Evolutionary conservation across 35 echinoderm and acorn worm genomes (phyloP).

Genomic region (Patiria miniata): DNA sequence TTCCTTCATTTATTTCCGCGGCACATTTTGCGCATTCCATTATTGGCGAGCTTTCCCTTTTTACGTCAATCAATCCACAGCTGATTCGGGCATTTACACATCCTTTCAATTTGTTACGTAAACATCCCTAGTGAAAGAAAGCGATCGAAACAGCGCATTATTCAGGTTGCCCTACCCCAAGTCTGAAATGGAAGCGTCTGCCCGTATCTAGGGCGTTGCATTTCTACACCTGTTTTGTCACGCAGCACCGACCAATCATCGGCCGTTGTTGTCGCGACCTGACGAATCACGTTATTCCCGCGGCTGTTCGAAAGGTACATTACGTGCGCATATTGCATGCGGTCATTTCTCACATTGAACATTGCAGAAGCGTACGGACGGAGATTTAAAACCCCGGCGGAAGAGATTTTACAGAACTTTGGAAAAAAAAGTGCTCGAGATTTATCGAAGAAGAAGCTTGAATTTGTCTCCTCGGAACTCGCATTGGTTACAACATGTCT

Average conservation of each 20-base stretch:
- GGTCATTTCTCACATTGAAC: neutral
- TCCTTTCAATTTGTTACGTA: no score
- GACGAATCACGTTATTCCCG: conserved; percentile 24
- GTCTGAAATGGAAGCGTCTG: neutral
- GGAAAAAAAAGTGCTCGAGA: neutral
- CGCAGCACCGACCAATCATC: neutral
- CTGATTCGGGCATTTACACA: no score
- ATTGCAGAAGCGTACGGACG: neutral
- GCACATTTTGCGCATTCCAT: no score
- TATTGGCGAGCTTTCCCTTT: no score
- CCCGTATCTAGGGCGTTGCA: neutral
- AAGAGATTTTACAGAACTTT: neutral
- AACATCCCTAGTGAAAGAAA: no score
- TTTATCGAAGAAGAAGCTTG: neutral
- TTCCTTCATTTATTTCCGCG: no score
- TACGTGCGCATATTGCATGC: neutral
- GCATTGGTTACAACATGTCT: neutral
- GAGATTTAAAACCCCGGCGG: neutral
- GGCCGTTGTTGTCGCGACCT: neutral
- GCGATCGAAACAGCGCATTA: no score
- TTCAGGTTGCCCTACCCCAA: neutral
- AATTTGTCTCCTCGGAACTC: neutral
- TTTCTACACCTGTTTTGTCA: neutral
- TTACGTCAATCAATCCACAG: no score
- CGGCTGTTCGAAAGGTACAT: conserved; percentile 22